Evolutionary conservation across 2,888 invertebrate species (phyloP), one percentile per base, ranked within the genome.

Genomic region (Diabrotica balteata): DNA sequence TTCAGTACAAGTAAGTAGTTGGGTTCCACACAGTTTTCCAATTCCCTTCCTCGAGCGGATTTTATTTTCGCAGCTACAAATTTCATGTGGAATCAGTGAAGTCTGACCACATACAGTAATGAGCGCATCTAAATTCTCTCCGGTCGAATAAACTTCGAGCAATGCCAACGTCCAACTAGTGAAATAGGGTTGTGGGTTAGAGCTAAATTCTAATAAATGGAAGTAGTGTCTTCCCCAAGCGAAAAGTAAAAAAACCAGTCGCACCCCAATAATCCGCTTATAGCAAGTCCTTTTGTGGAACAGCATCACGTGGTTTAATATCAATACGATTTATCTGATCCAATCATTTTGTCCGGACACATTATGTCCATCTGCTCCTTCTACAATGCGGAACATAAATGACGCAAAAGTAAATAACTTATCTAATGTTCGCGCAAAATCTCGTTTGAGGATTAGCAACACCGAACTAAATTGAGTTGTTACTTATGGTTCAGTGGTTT

Each of bases 261-360:
- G 77, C 80, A 77, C 80, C 76, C 75, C 67, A 72, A 68, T 79
- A 79, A 79, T 79, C 79, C 78, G 78, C 79, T 79, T 79, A 79
- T 75, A 75, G 72, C 72, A 75, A 75, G 74, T 79, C 80, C 80
- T 77, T 81, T 81, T 80, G 80, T 81, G 78, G 72, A 74, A 75
- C 75, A 72, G 73, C 77, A 76, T 78, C 77, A 73, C 79, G 79
- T 75, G 80, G 79, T 80, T 80, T 80, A 78, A 80, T 81, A 82
- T 80, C 80, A 80, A 79, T 79, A 76, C 77, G 77, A 76, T 80
- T 80, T 81, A 81, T 82, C 81, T 78, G 79, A 79, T 78, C 75
- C 76, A 72, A 69, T 72, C 72, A 71, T 72, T 68, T 72, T 69
- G 67, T 73, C 70, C 72, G 71, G 67, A 63, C 70, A 71, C 68